Evolutionary conservation across 2,113 vertebrate species (phyloP).

Genomic region (Azemiops feae): DNA sequence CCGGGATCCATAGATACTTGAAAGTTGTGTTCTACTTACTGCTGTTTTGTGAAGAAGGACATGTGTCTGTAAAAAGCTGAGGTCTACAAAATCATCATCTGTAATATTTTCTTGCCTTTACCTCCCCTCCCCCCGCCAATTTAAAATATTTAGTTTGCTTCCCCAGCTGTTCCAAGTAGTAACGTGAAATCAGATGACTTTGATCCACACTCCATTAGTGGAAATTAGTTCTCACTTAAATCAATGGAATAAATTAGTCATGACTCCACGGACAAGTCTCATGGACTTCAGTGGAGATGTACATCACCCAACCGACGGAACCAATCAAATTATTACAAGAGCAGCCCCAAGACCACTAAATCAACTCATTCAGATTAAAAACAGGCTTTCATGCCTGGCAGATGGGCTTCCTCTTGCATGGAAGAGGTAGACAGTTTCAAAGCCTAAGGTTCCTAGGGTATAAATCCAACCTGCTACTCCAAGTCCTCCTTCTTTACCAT

Average conservation of each 20-base stretch:
- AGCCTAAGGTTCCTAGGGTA: no score
- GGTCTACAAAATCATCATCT: neutral
- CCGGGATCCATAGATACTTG: neutral
- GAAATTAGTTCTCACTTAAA: neutral
- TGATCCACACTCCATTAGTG: neutral
- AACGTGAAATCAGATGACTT: neutral
- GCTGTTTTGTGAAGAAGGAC: neutral
- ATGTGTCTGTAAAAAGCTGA: neutral
- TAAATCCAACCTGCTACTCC: neutral
- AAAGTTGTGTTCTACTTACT: no score
- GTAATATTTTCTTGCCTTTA: neutral
- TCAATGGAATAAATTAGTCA: neutral
- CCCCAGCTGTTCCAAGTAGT: neutral
- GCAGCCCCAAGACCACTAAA: neutral
- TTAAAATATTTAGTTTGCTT: neutral
- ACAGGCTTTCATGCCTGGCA: neutral
- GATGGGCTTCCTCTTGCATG: neutral
- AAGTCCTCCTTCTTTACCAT: neutral
- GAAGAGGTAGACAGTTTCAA: neutral
- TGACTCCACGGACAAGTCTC: neutral
- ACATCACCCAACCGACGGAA: neutral
- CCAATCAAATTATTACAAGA: neutral
- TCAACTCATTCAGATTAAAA: neutral
- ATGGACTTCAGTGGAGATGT: neutral
- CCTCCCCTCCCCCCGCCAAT: neutral